phyloP scores from a whole-genome alignment of 2,797 vertebrate genomes.

The Sphenodon punctatus region DNA sequence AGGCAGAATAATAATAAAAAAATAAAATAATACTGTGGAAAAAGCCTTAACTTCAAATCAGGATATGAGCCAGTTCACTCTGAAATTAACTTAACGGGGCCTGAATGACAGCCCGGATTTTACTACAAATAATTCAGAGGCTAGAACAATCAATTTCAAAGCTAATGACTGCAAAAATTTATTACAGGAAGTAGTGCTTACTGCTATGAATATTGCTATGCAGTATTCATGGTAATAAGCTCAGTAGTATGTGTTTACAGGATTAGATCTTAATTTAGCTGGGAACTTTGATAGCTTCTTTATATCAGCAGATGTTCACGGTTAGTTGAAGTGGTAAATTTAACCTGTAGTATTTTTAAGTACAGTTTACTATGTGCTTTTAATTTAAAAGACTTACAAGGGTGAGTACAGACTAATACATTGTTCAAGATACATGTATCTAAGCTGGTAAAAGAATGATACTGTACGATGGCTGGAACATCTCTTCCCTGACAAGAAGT shows the following conservation, averaged over 20 bases:
- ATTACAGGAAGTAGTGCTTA: not conserved
- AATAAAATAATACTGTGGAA: not conserved
- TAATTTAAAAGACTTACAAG: not conserved
- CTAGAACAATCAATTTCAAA: constrained; percentile 14
- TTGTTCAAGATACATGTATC: no score
- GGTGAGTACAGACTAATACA: not conserved
- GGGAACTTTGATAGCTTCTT: not conserved
- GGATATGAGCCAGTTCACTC: constrained; percentile 14
- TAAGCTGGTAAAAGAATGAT: no score
- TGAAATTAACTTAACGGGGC: constrained; percentile 24
- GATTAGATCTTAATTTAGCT: not conserved
- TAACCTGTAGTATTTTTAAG: not conserved
- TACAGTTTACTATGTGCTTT: not conserved
- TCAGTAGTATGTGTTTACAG: not conserved
- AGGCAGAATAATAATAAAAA: no score
- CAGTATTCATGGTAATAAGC: not conserved
- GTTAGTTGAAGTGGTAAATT: not conserved
- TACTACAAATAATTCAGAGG: constrained; percentile 30
- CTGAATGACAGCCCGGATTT: not conserved
- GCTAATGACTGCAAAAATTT: constrained; percentile 8
- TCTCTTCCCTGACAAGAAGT: no score
- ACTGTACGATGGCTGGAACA: no score
- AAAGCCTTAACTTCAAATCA: constrained; percentile 27
- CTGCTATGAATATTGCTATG: not conserved
- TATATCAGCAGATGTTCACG: not conserved